A percentile compares a stretch with the other conserved stretches of the same genome.
Conservation (phyloP, 2,888 invertebrate species). For the Scaptomyza polygonia region DNA sequence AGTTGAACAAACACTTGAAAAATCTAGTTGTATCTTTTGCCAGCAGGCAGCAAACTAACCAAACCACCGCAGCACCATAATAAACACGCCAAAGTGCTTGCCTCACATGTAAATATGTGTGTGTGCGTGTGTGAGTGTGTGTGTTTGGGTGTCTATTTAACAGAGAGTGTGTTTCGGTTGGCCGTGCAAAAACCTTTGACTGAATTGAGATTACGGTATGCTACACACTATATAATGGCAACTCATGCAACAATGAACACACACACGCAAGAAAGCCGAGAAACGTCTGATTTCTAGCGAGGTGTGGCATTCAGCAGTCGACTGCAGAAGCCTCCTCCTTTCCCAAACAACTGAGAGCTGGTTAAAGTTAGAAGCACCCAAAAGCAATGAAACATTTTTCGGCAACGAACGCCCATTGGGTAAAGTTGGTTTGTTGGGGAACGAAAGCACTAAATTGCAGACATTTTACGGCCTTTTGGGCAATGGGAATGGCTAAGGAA, state of each 20-base stretch:
- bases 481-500: conserved; percentile 20
- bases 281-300: conserved; percentile 37
- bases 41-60: not conserved
- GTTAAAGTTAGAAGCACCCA: conserved; percentile 24
- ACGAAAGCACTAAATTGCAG: conserved; percentile 68
- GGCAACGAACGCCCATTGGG: conserved; percentile 56
- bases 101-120: conserved; percentile 23
- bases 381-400: conserved; percentile 78
- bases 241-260: conserved; percentile 63
- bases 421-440: conserved; percentile 10
- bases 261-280: conserved; percentile 3
- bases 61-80: conserved; percentile 47
- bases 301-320: conserved; percentile 50
- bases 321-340: conserved; percentile 41
- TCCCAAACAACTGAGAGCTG: too few relatives aligned
- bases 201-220: conserved; percentile 78
- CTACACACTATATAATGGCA: conserved; percentile 66
- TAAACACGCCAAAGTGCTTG: conserved; percentile 72
- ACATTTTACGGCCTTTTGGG: conserved; percentile 78
- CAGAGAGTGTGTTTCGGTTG: conserved; percentile 49
- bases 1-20: conserved; percentile 16
- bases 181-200: conserved; percentile 72
- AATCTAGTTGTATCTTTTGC: conserved; percentile 11
- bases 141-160: conserved; percentile 12
- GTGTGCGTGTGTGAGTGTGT: conserved; percentile 12